A percentile compares a stretch with the other conserved stretches of the same genome.
Conservation (phyloP, 2,113 vertebrate species). For the Mesitornis unicolor region DNA sequence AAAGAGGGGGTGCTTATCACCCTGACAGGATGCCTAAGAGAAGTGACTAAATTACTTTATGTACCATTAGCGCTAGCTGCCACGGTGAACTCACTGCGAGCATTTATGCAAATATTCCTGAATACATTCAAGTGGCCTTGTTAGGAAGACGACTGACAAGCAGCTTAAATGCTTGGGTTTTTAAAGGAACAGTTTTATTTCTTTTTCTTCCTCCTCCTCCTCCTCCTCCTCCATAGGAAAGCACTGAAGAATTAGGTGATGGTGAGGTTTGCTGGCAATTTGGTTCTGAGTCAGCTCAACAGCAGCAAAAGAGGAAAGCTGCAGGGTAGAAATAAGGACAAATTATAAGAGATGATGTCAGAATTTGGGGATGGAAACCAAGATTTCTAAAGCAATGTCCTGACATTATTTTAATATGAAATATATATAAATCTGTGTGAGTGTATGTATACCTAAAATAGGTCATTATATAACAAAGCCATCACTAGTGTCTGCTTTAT, state of each 20-base stretch:
- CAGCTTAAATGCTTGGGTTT: slow-evolving; percentile 69
- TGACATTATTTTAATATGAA: not conserved
- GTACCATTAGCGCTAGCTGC: slow-evolving; percentile 80
- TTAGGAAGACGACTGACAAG: slow-evolving; percentile 77
- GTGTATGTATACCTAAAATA: not conserved
- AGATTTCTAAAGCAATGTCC: not conserved
- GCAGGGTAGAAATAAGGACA: not conserved
- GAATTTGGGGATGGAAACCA: not conserved
- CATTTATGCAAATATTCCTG: slow-evolving; percentile 80
- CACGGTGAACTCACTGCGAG: slow-evolving; percentile 76
- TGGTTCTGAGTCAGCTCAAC: not conserved
- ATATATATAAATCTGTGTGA: not conserved
- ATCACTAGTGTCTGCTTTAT: not conserved
- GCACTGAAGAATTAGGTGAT: not conserved
- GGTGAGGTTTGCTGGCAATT: not conserved
- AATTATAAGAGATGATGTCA: not conserved
- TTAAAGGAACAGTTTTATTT: slow-evolving; percentile 47
- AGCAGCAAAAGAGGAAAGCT: not conserved
- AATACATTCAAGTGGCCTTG: slow-evolving; percentile 79
- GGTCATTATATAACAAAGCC: not conserved
- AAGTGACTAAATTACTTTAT: slow-evolving; percentile 85
- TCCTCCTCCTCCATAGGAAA: not conserved
- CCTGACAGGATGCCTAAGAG: slow-evolving; percentile 78
- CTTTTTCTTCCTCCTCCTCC: not conserved
- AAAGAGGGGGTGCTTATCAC: slow-evolving; percentile 77